phyloP scores from a whole-genome alignment of 2,797 vertebrate genomes.

The Peromyscus aztecus region DNA sequence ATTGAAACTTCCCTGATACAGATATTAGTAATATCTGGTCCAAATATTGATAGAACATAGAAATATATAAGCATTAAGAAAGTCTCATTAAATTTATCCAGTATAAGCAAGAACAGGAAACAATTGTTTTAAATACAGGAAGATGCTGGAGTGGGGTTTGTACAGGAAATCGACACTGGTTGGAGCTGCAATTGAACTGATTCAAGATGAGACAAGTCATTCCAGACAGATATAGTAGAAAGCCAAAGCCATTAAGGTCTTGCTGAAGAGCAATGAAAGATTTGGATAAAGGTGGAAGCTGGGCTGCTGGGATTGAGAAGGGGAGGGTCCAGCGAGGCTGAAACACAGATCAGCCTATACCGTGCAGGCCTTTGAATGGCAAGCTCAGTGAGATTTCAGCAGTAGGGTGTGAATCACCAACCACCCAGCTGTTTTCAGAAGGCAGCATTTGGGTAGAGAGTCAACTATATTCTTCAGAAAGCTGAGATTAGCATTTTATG shows the following conservation, averaged over 20 bases:
- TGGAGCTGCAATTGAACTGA: background rate
- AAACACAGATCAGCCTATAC: accelerated
- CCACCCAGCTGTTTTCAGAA: background rate
- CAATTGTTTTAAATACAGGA: background rate
- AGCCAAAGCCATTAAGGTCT: no score
- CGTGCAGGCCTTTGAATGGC: background rate
- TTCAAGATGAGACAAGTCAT: background rate
- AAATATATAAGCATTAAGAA: background rate
- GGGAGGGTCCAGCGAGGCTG: accelerated
- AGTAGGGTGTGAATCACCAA: background rate
- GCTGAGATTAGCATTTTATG: no score
- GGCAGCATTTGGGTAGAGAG: background rate
- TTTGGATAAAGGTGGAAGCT: background rate
- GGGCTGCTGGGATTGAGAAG: background rate
- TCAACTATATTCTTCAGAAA: background rate
- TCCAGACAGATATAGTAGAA: no score
- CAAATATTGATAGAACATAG: background rate
- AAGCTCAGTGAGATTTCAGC: no score
- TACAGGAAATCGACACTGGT: background rate
- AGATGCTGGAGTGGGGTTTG: background rate
- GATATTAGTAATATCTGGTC: background rate
- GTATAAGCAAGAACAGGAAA: background rate
- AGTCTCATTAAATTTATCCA: background rate
- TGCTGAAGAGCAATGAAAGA: background rate
- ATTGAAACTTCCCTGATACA: background rate